Conservation (phyloP, 30 jellyfish, hydroid and myxozoan genomes). For the Mastigias papua region DNA sequence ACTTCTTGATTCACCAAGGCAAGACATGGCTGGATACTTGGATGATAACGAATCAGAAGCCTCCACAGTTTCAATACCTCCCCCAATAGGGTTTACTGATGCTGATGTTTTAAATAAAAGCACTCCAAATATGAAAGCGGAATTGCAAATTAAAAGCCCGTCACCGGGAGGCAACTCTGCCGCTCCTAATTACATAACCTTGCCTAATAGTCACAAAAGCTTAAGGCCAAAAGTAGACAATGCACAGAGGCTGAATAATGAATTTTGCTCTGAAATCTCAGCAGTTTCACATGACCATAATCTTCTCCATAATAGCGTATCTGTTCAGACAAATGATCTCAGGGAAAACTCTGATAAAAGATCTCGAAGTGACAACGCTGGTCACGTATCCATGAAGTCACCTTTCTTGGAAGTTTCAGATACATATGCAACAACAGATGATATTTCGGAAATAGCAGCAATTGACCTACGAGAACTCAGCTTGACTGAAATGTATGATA, state of each 20-base stretch:
- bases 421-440: conserved; percentile 38
- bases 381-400: conserved; percentile 71
- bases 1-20: conserved; percentile 70
- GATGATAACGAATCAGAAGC: conserved; percentile 67
- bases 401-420: conserved; percentile 54
- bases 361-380: conserved; percentile 50
- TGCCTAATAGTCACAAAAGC: not conserved
- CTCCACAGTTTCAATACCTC: conserved; percentile 80
- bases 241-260: conserved; percentile 66
- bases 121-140: conserved; percentile 21
- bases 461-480: conserved; percentile 7
- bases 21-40: conserved; percentile 23
- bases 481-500: conserved; percentile 3
- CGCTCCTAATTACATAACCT: conserved; percentile 10
- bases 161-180: conserved; percentile 76
- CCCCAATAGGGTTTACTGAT: conserved; percentile 81
- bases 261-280: conserved; percentile 17
- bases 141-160: conserved; percentile 73
- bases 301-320: conserved; percentile 61
- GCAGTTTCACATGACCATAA: conserved; percentile 28
- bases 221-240: conserved; percentile 24
- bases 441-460: conserved; percentile 35
- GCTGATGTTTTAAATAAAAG: conserved; percentile 14
- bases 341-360: conserved; percentile 34
- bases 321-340: conserved; percentile 76